These are phyloP conservation scores for Nomada goodeniana DNA, from an alignment of 2,888 invertebrate species.

Conservation along the genomic window DNA sequence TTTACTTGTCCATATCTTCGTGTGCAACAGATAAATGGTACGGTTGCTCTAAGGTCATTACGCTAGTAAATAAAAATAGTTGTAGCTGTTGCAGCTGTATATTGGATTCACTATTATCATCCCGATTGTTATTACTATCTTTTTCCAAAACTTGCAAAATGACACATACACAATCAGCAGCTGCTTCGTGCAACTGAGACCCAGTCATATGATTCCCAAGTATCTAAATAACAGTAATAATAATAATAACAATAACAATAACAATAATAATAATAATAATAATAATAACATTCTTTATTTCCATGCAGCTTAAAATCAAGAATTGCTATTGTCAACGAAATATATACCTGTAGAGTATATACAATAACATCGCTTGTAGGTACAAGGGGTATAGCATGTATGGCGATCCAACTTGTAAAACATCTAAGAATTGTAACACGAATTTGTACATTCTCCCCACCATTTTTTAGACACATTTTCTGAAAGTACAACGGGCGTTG, in stretches of 20 bases:
- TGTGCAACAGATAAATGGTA: slow-evolving; percentile 96
- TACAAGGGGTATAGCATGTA: slow-evolving; percentile 92
- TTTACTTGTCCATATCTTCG: slow-evolving; percentile 95
- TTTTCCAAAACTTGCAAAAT: slow-evolving; percentile 93
- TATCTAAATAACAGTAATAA: slow-evolving; percentile 80
- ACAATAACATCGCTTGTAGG: slow-evolving; percentile 90
- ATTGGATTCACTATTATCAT: slow-evolving; percentile 86
- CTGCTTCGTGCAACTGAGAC: slow-evolving; percentile 92
- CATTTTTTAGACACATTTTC: slow-evolving; percentile 90
- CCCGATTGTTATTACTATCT: slow-evolving; percentile 73
- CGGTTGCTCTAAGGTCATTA: slow-evolving; percentile 92
- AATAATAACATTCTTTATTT: not conserved
- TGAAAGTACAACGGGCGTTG: slow-evolving; percentile 75
- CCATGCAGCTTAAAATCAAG: not conserved
- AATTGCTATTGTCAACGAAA: too few relatives aligned
- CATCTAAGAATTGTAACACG: slow-evolving; percentile 92
- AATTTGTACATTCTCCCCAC: slow-evolving; percentile 88
- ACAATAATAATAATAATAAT: slow-evolving; percentile 3
- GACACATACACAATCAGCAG: slow-evolving; percentile 95
- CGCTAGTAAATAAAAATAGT: slow-evolving; percentile 91
- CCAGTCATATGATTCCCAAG: slow-evolving; percentile 87
- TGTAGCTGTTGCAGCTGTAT: slow-evolving; percentile 91
- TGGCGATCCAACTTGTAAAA: slow-evolving; percentile 96
- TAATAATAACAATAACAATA: too few relatives aligned
- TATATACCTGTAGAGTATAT: slow-evolving; percentile 88